phyloP scores from a whole-genome alignment of 2,113 vertebrate genomes.

The Indicator maculatus region DNA sequence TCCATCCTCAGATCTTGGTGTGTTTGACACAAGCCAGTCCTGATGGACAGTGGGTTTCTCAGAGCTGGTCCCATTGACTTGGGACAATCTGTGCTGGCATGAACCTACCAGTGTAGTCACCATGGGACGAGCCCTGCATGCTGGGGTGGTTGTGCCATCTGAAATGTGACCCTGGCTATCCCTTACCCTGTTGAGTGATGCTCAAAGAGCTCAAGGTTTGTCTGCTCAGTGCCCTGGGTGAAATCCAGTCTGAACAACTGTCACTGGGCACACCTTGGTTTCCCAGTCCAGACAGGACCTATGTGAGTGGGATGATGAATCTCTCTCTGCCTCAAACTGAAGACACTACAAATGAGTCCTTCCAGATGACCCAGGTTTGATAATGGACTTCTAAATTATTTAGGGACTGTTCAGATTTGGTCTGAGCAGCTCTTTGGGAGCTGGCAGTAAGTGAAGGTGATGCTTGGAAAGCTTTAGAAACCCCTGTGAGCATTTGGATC shows the following conservation, averaged over 20 bases:
- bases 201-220: background rate
- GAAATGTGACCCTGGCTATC: background rate
- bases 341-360: background rate
- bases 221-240: background rate
- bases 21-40: background rate
- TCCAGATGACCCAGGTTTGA: conserved; percentile 28
- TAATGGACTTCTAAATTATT: conserved; percentile 47
- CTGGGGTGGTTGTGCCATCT: background rate
- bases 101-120: background rate
- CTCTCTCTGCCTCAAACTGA: background rate
- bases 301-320: background rate
- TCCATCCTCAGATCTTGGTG: background rate
- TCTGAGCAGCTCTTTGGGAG: background rate
- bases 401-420: background rate
- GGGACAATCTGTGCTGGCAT: background rate
- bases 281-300: background rate
- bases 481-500: background rate
- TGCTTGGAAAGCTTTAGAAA: conserved; percentile 19
- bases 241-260: background rate
- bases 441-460: background rate
- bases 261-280: background rate
- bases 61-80: background rate
- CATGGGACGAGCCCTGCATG: rapidly evolving
- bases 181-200: background rate
- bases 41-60: background rate